These are phyloP conservation scores for Euzetes globulus DNA, from an alignment of 2,888 invertebrate species.

Conservation along the genomic window DNA sequence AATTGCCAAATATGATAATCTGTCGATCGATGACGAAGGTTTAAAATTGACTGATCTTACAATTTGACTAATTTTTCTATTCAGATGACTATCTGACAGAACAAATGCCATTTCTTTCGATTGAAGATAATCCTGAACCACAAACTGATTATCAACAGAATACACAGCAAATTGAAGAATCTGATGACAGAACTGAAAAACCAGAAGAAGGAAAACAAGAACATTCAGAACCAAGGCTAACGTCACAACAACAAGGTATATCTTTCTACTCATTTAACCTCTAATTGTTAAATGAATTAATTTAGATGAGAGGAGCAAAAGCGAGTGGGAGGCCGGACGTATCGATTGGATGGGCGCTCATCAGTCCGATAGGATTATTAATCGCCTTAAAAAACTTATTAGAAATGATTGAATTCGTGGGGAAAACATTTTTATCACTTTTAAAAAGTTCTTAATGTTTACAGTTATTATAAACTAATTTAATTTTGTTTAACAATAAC, in stretches of 20 bases:
- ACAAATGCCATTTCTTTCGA: background rate
- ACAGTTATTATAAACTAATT: too few relatives aligned
- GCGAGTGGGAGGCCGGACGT: constrained; percentile 34
- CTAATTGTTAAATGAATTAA: too few relatives aligned
- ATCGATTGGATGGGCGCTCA: constrained; percentile 36
- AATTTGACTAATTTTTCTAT: background rate
- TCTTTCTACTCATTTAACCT: too few relatives aligned
- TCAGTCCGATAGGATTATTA: constrained; percentile 34
- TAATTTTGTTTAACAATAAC: too few relatives aligned
- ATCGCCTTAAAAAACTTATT: constrained; percentile 30
- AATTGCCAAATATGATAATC: background rate
- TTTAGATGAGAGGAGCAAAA: constrained; percentile 24
- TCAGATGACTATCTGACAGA: background rate
- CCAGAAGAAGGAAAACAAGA: background rate
- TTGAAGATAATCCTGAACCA: background rate
- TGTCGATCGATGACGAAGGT: background rate
- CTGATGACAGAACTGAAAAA: background rate
- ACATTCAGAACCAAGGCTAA: background rate
- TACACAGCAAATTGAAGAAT: background rate
- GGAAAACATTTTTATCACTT: too few relatives aligned
- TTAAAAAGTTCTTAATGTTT: too few relatives aligned
- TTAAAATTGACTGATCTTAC: background rate
- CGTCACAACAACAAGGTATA: background rate
- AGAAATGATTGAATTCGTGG: constrained; percentile 22
- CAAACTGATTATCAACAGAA: background rate